phyloP scores from a whole-genome alignment of 2,797 vertebrate species.

The Apogon talboti region DNA sequence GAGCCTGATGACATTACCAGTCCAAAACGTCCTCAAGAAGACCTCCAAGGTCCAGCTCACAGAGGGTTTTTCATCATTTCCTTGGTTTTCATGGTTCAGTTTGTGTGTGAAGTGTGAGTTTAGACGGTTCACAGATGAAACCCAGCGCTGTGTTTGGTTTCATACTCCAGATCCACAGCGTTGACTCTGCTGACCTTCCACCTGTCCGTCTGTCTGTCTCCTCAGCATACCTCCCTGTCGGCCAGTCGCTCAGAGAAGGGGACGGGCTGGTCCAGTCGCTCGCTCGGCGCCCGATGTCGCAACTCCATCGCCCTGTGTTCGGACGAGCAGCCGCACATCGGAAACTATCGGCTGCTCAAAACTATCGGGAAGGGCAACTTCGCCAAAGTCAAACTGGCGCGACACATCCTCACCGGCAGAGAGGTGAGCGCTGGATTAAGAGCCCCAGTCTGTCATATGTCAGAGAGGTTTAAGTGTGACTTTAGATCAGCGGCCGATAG shows the following conservation, averaged over 20 bases:
- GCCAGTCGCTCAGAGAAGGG: slow-evolving; percentile 94
- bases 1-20: neutral
- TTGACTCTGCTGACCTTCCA: no score
- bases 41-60: no score
- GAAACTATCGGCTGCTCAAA: slow-evolving; percentile 97
- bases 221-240: slow-evolving; percentile 92
- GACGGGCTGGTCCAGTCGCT: slow-evolving; percentile 89
- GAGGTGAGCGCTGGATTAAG: slow-evolving; percentile 83
- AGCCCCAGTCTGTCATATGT: no score
- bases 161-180: no score
- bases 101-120: no score
- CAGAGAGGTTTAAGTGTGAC: no score
- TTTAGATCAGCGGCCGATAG: no score
- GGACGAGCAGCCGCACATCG: slow-evolving; percentile 95
- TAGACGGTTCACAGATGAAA: no score
- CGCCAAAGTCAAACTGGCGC: slow-evolving; percentile 96
- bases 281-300: slow-evolving; percentile 93
- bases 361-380: slow-evolving; percentile 99
- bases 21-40: neutral
- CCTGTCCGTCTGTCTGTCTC: slow-evolving; percentile 30
- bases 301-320: slow-evolving; percentile 96
- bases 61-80: no score
- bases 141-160: no score
- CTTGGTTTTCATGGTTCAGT: no score
- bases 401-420: slow-evolving; percentile 95